Percentiles rank a stretch among this genome's conserved stretches.
Evolutionary conservation across 1,140 invertebrate genomes (phyloP).

Genomic region (Drosophila watanabei): DNA sequence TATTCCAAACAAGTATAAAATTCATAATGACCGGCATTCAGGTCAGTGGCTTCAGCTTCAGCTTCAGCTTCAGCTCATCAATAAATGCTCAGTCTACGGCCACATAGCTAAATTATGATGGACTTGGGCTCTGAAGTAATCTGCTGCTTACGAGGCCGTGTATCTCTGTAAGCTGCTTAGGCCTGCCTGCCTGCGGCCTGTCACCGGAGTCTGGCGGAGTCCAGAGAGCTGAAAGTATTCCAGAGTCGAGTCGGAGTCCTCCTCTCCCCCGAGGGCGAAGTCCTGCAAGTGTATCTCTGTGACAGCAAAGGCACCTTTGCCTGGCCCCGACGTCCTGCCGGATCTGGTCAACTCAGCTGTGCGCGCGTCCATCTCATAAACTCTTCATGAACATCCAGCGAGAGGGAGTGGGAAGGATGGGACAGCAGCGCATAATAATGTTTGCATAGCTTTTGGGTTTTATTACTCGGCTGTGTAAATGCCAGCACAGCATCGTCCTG

Average conservation of each 20-base stretch:
- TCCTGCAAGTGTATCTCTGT: conserved; percentile 26
- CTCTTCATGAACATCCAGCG: conserved; percentile 35
- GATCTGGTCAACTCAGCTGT: conserved; percentile 32
- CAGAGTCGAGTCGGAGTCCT: neutral
- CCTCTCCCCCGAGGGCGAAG: neutral
- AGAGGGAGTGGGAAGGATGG: neutral
- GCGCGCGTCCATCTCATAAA: conserved; percentile 51
- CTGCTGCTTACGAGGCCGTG: conserved; percentile 27
- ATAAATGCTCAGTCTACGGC: conserved; percentile 7
- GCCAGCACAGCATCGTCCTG: conserved; percentile 59
- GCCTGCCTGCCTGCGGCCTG: conserved; percentile 26
- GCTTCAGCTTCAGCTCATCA: conserved; percentile 6
- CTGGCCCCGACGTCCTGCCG: conserved; percentile 11
- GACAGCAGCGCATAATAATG: conserved; percentile 66
- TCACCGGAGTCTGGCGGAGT: conserved; percentile 17
- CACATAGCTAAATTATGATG: conserved; percentile 17
- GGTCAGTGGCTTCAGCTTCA: conserved; percentile 8
- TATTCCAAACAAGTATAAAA: conserved; percentile 4
- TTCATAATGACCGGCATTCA: conserved; percentile 5
- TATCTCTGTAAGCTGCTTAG: conserved; percentile 41
- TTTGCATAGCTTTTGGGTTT: conserved; percentile 81
- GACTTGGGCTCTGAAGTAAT: conserved; percentile 21
- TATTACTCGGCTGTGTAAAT: conserved; percentile 77
- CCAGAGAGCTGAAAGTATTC: conserved; percentile 14
- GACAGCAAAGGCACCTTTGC: conserved; percentile 36